Conservation (phyloP, 1,140 invertebrate species). For the Akabosia matsudoensis region DNA sequence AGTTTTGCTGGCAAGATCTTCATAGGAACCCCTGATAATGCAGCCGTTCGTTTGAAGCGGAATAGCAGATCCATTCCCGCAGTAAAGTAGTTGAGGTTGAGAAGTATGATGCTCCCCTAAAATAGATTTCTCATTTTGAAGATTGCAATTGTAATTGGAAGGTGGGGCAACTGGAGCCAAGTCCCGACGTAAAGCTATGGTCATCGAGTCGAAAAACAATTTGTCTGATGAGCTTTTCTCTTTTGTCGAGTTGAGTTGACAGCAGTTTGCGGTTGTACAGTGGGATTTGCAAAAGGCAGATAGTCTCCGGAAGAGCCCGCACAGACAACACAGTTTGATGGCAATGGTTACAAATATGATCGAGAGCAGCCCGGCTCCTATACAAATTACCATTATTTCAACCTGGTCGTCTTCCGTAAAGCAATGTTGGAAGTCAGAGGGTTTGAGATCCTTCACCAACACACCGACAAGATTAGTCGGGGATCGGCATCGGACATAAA, state of each 20-base stretch:
- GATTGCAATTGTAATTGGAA: conserved; percentile 33
- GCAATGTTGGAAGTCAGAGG: conserved; percentile 40
- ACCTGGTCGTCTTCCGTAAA: conserved; percentile 35
- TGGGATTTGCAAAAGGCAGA: conserved; percentile 7
- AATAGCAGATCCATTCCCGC: conserved; percentile 7
- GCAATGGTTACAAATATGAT: conserved; percentile 32
- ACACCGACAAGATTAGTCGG: conserved; percentile 25
- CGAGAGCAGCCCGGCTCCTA: conserved; percentile 32
- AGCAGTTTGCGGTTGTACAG: neutral
- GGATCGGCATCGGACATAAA: conserved; percentile 31
- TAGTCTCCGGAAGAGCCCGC: conserved; percentile 1
- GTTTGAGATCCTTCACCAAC: conserved; percentile 33
- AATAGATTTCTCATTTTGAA: conserved; percentile 33
- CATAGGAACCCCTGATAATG: neutral
- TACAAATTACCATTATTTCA: conserved; percentile 38
- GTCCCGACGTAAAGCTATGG: conserved; percentile 19
- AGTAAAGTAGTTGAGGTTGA: conserved; percentile 30
- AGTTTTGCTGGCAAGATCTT: neutral
- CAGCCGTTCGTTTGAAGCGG: neutral
- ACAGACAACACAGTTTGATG: conserved; percentile 37
- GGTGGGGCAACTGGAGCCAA: conserved; percentile 26
- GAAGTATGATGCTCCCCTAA: conserved; percentile 12
- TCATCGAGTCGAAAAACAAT: conserved; percentile 21
- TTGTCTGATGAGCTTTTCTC: conserved; percentile 32
- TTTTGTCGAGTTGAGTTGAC: conserved; percentile 14